These are phyloP conservation scores for Ferrisia virgata DNA, from an alignment of 2,888 invertebrate genomes.

Conservation along the genomic window DNA sequence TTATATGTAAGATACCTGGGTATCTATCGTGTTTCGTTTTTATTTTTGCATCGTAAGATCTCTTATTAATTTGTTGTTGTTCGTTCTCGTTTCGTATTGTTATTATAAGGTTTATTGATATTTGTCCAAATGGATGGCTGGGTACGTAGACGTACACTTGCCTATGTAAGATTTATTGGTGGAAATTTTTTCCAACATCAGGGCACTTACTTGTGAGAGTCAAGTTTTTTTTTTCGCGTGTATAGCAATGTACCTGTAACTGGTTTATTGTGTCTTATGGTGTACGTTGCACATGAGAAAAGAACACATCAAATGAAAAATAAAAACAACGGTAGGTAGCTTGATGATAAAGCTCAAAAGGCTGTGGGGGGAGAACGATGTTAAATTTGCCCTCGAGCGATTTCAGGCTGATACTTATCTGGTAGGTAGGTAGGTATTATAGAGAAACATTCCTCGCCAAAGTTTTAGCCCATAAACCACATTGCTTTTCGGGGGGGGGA, in stretches of 20 bases:
- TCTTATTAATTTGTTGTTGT: constrained; percentile 14
- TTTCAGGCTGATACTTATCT: no score
- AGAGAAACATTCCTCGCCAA: no score
- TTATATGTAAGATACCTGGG: no score
- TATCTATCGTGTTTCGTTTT: not conserved
- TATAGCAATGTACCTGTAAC: not conserved
- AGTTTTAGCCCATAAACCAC: no score
- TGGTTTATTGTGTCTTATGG: not conserved
- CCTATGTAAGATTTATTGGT: not conserved
- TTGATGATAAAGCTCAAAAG: not conserved
- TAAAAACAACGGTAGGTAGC: no score
- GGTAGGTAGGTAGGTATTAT: no score
- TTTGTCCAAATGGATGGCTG: not conserved
- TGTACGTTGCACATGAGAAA: not conserved
- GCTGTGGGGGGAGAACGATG: no score
- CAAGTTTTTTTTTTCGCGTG: not conserved
- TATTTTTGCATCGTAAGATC: not conserved
- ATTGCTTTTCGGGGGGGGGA: no score
- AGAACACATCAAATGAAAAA: not conserved
- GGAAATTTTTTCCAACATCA: not conserved
- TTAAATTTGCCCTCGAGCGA: no score
- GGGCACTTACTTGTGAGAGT: not conserved
- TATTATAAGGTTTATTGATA: not conserved
- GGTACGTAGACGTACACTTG: no score
- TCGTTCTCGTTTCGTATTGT: not conserved